Evolutionary conservation across 2,113 vertebrate species (phyloP).

Genomic region (Dasyprocta punctata): DNA sequence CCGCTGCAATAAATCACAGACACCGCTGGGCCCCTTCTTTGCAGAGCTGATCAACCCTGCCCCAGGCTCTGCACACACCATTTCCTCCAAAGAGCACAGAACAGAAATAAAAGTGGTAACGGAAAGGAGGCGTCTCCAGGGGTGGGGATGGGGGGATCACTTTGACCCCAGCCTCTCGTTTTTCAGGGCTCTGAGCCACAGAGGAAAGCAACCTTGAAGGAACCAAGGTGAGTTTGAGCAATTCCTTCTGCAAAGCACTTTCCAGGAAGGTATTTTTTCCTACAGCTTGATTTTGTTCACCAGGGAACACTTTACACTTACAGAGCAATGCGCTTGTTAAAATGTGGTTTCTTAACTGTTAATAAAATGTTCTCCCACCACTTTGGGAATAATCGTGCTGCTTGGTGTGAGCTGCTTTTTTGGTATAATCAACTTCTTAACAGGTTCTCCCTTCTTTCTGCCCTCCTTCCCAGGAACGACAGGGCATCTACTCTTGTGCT

Average conservation of each 20-base stretch:
- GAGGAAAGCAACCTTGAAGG: constrained; percentile 41
- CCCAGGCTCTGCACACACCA: constrained; percentile 54
- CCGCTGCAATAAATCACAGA: constrained; percentile 89
- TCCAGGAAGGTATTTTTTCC: constrained; percentile 73
- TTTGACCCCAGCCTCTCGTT: not conserved
- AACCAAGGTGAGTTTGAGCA: not conserved
- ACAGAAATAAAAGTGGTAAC: constrained; percentile 58
- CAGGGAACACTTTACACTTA: constrained; percentile 75
- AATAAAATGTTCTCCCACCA: constrained; percentile 64
- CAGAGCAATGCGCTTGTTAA: constrained; percentile 70
- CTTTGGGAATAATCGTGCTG: constrained; percentile 60
- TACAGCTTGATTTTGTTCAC: constrained; percentile 67
- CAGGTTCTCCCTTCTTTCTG: constrained; percentile 52
- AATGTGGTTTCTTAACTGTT: constrained; percentile 75
- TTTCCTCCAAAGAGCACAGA: constrained; percentile 68
- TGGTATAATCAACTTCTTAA: constrained; percentile 15
- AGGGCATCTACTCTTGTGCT: not conserved
- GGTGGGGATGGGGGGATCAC: not conserved
- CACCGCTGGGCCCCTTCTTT: constrained; percentile 64
- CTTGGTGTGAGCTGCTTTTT: not conserved
- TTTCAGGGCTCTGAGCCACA: not conserved
- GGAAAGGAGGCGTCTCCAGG: constrained; percentile 6
- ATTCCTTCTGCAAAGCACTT: constrained; percentile 66
- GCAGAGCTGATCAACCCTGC: not conserved
- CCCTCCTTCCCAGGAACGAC: not conserved